Conservation (phyloP, 2,113 vertebrate genomes). For the Climacteris rufus region DNA sequence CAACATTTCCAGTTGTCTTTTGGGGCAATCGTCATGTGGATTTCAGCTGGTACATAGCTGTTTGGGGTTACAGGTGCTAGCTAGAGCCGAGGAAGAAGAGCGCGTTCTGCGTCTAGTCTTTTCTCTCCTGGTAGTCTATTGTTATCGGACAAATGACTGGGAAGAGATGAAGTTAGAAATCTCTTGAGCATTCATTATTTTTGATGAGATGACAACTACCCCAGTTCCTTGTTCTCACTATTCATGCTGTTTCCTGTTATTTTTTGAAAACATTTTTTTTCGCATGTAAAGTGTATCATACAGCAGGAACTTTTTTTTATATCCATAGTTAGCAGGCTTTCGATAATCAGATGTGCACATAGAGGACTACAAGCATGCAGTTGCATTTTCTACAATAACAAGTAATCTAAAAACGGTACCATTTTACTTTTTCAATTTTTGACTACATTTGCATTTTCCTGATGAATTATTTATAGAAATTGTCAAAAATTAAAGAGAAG, state of each 20-base stretch:
- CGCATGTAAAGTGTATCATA: slow-evolving; percentile 50
- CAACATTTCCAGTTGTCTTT: slow-evolving; percentile 78
- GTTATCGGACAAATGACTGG: slow-evolving; percentile 70
- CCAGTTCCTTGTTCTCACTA: slow-evolving; percentile 57
- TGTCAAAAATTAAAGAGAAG: slow-evolving; percentile 34
- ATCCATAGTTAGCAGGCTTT: background rate
- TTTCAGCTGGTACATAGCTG: slow-evolving; percentile 71
- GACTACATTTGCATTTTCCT: background rate
- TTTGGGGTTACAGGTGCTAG: slow-evolving; percentile 79
- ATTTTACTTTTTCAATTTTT: background rate
- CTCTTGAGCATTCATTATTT: slow-evolving; percentile 85
- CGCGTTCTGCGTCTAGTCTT: background rate
- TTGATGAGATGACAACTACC: slow-evolving; percentile 80
- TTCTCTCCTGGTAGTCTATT: slow-evolving; percentile 62
- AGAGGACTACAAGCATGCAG: background rate
- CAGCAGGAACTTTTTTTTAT: slow-evolving; percentile 25
- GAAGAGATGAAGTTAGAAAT: slow-evolving; percentile 71
- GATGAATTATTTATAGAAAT: slow-evolving; percentile 39
- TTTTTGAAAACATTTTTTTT: slow-evolving; percentile 52
- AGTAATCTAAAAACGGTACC: background rate
- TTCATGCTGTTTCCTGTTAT: slow-evolving; percentile 60
- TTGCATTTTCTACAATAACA: background rate
- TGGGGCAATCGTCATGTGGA: slow-evolving; percentile 69
- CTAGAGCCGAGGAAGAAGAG: slow-evolving; percentile 62
- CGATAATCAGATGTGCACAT: background rate